These are phyloP conservation scores for Microchrysa polita DNA, from an alignment of 2,888 invertebrate species.

Conservation along the genomic window DNA sequence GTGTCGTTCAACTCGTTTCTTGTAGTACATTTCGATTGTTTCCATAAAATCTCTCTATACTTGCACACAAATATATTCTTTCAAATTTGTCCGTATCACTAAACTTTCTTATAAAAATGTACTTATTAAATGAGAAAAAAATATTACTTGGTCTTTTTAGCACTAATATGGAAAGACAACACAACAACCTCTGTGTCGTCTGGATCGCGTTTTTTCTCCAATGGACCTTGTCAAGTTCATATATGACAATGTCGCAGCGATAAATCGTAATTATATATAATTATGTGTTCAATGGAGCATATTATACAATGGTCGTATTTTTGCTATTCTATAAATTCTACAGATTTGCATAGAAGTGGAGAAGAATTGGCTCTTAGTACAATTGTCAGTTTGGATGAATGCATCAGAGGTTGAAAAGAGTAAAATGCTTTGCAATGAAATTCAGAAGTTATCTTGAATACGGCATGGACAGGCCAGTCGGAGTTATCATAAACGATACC, in stretches of 20 bases:
- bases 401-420: too few species aligned
- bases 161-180: too few species aligned
- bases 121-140: too few species aligned
- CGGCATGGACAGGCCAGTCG: too few species aligned
- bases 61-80: too few species aligned
- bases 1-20: slow-evolving; percentile 31
- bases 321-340: not conserved
- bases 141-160: too few species aligned
- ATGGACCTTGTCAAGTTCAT: slow-evolving; percentile 31
- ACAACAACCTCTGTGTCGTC: not conserved
- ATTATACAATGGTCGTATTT: not conserved
- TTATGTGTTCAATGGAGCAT: slow-evolving; percentile 14
- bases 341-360: not conserved
- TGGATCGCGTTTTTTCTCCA: slow-evolving; percentile 3
- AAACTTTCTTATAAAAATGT: not conserved
- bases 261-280: not conserved
- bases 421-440: too few species aligned
- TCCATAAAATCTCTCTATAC: not conserved
- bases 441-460: too few species aligned
- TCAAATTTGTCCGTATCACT: not conserved
- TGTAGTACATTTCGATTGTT: slow-evolving; percentile 29
- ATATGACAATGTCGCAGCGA: slow-evolving; percentile 29
- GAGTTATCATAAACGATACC: too few species aligned
- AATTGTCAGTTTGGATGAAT: not conserved
- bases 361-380: not conserved